Evolutionary conservation across 2,113 vertebrate species (phyloP), one percentile per base, ranked within the genome.

Genomic region (Cyphomyrus discorhynchus): DNA sequence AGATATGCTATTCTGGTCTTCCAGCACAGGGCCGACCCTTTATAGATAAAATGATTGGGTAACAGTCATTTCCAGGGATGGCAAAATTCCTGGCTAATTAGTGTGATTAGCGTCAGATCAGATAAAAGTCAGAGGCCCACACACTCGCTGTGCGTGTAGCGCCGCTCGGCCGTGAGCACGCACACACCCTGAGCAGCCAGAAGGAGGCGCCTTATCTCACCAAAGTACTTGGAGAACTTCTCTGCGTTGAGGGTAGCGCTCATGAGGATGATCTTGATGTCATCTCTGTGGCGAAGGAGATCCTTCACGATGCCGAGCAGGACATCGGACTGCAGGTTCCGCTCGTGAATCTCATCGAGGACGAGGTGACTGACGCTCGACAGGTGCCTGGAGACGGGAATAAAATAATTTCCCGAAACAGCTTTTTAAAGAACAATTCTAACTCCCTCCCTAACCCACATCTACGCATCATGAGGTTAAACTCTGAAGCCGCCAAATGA

Each of bases 201-300:
- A 42, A 17, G 35, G 83, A 11, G 82, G 13, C n/a, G 3, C 74
- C 74, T 6, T 19, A 39, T 42, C 95, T 90, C 93, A 99, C 98
- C 97, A 93, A 99, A 99, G 93, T 99, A 99, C 89, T 96, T 96
- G 0, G 98, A 99, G 92, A 99, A 99, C 94, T 99, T 99, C 89
- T 99, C 97, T 2, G 98, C 98, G 27, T 99, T 99, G 92, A 99
- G 93, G 1, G 98, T 99, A 58, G 98, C 98, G 87, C 98, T 99
- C 98, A 99, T 99, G 5, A 99, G 93, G 91, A 99, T 95, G 19
- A 99, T 93, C 91, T 97, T 99, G 86, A 99, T 95, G 91, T 99
- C 98, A 10, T 95, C 92, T 77, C 98, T 95, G 86, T 93, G 52
- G 10, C 50, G 93, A 53, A 99, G 93, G 66, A 99, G 95, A 70